These are phyloP conservation scores for Melitaea athalia DNA, from an alignment of 2,888 invertebrate species.

Conservation along the genomic window DNA sequence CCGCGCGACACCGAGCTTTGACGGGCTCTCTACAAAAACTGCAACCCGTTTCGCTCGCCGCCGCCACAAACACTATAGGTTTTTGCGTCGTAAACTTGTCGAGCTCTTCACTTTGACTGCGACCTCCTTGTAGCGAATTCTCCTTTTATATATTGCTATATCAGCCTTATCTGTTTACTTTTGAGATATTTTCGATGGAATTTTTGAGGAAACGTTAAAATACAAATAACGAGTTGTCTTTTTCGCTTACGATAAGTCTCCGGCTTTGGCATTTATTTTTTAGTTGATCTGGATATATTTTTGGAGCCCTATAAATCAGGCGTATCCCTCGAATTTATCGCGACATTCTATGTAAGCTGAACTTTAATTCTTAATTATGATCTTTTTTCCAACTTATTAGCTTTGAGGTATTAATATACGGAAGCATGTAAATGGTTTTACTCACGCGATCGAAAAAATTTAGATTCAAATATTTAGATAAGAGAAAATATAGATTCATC, in stretches of 20 bases:
- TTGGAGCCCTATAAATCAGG: neutral
- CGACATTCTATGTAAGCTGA: constrained; percentile 66
- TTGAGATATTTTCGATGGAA: neutral
- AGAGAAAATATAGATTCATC: neutral
- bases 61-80: constrained; percentile 64
- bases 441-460: constrained; percentile 63
- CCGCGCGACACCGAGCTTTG: constrained; percentile 74
- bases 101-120: constrained; percentile 68
- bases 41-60: constrained; percentile 68
- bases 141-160: constrained; percentile 9
- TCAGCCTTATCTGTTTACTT: neutral
- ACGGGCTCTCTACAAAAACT: constrained; percentile 70
- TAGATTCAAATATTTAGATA: constrained; percentile 55
- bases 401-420: constrained; percentile 35
- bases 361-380: constrained; percentile 77
- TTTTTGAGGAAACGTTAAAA: constrained; percentile 32
- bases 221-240: neutral
- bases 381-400: constrained; percentile 46
- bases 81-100: constrained; percentile 69
- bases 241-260: constrained; percentile 1
- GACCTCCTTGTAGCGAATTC: constrained; percentile 51
- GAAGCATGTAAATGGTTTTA: constrained; percentile 48
- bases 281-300: neutral
- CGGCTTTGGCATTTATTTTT: neutral
- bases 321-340: constrained; percentile 43